These are phyloP conservation scores for Toxotes chatareus DNA, from an alignment of 2,113 vertebrate genomes.

Conservation along the genomic window DNA sequence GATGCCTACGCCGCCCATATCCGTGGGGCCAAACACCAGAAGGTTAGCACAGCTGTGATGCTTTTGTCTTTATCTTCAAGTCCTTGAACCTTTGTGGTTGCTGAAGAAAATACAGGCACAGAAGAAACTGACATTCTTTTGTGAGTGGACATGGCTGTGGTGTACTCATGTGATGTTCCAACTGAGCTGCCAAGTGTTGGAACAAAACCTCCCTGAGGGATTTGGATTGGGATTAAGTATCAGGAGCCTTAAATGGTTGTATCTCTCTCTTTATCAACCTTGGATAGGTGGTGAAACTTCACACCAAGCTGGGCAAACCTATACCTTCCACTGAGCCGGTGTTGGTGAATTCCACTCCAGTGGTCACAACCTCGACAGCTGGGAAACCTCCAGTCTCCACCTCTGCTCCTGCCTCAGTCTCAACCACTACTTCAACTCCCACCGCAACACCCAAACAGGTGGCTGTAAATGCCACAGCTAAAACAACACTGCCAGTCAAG, in stretches of 20 bases:
- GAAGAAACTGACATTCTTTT: slow-evolving; percentile 2
- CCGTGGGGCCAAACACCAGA: slow-evolving; percentile 85
- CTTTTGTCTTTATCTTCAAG: not conserved
- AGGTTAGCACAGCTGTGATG: slow-evolving; percentile 76
- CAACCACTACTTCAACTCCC: slow-evolving; percentile 27
- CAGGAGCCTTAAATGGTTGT: slow-evolving; percentile 23
- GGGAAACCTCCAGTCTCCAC: slow-evolving; percentile 61
- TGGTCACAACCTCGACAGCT: slow-evolving; percentile 73
- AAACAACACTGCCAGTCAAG: slow-evolving; percentile 61
- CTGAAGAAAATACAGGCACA: slow-evolving; percentile 9
- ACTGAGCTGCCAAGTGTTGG: slow-evolving; percentile 37
- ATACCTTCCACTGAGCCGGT: slow-evolving; percentile 86
- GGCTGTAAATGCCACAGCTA: slow-evolving; percentile 10
- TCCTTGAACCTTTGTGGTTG: not conserved
- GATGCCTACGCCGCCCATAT: slow-evolving; percentile 83
- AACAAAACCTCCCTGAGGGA: slow-evolving; percentile 41
- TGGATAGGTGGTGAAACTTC: slow-evolving; percentile 88
- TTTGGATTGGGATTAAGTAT: slow-evolving; percentile 43
- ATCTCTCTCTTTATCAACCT: slow-evolving; percentile 46
- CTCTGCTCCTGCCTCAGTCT: slow-evolving; percentile 42
- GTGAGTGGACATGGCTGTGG: slow-evolving; percentile 1
- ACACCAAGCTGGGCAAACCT: slow-evolving; percentile 89
- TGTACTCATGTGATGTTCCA: slow-evolving; percentile 33
- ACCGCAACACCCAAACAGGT: slow-evolving; percentile 54
- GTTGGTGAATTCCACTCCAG: slow-evolving; percentile 79